Conservation (phyloP, 2,888 invertebrate species). For the Notodonta dromedarius region DNA sequence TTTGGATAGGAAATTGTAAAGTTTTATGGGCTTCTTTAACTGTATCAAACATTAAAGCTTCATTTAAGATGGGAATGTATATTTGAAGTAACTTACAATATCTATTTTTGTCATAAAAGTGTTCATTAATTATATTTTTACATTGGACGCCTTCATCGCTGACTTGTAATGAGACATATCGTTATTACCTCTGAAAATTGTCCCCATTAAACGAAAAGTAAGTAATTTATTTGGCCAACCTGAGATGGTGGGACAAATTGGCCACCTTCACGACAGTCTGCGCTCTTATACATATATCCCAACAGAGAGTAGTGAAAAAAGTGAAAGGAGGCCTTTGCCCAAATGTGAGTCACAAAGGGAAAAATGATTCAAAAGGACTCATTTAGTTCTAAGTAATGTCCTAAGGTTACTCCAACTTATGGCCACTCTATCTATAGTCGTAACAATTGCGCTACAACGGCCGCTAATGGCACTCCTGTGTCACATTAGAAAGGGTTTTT, state of each 20-base stretch:
- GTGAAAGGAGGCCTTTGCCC: too few species aligned
- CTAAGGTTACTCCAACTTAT: not conserved
- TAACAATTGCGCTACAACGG: slow-evolving; percentile 6
- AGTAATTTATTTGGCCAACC: too few species aligned
- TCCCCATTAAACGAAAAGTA: too few species aligned
- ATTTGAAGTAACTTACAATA: not conserved
- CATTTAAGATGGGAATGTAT: not conserved
- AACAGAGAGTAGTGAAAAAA: too few species aligned
- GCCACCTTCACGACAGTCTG: too few species aligned
- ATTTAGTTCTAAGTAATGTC: not conserved
- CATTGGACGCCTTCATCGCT: too few species aligned
- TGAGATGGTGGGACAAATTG: too few species aligned
- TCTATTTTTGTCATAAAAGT: not conserved
- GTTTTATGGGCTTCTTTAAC: slow-evolving; percentile 5
- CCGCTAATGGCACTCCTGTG: slow-evolving; percentile 34
- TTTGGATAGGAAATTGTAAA: slow-evolving; percentile 7
- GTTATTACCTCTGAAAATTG: too few species aligned
- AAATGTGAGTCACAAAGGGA: too few species aligned
- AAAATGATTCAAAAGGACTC: not conserved
- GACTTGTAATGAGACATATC: too few species aligned
- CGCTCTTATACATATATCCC: too few species aligned
- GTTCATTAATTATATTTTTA: too few species aligned
- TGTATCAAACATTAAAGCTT: slow-evolving; percentile 4
- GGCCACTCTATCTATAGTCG: not conserved
- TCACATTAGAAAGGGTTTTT: slow-evolving; percentile 26